These are phyloP conservation scores for Sebastes matsubarae DNA, from an alignment of 2,797 vertebrate genomes.

Conservation along the genomic window DNA sequence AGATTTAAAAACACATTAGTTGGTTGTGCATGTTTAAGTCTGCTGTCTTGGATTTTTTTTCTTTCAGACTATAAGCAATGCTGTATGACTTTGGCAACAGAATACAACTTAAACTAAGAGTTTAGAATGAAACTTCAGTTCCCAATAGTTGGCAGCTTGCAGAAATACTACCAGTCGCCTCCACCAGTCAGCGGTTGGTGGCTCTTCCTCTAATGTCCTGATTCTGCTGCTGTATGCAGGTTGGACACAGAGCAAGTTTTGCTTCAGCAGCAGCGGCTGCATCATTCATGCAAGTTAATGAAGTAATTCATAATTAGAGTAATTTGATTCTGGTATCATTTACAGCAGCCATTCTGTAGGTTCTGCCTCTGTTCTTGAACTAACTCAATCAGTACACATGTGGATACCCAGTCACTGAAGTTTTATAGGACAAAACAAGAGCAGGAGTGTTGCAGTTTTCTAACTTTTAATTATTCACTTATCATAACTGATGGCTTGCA, in stretches of 20 bases:
- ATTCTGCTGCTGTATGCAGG: not conserved
- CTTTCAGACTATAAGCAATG: not conserved
- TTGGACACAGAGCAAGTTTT: not conserved
- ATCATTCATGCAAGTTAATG: too few relatives aligned
- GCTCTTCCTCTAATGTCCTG: not conserved
- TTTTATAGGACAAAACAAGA: not conserved
- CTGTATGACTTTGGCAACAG: not conserved
- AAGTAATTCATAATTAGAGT: too few relatives aligned
- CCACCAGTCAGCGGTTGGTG: not conserved
- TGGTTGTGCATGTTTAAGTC: not conserved
- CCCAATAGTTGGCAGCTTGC: not conserved
- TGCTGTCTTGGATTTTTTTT: not conserved
- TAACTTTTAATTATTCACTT: not conserved
- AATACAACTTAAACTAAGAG: not conserved
- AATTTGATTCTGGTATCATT: not conserved
- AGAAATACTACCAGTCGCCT: not conserved
- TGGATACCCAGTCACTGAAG: not conserved
- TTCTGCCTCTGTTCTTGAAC: not conserved
- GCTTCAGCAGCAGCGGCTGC: too few relatives aligned
- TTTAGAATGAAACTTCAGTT: conserved; percentile 14
- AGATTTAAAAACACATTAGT: not conserved
- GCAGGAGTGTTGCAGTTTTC: not conserved
- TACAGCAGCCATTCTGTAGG: not conserved
- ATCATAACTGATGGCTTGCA: not conserved
- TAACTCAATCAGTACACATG: not conserved